Percentiles rank a stretch among this genome's conserved stretches.
phyloP scores from a whole-genome alignment of 2,888 invertebrate species.

The Pantelozetes paolii region DNA sequence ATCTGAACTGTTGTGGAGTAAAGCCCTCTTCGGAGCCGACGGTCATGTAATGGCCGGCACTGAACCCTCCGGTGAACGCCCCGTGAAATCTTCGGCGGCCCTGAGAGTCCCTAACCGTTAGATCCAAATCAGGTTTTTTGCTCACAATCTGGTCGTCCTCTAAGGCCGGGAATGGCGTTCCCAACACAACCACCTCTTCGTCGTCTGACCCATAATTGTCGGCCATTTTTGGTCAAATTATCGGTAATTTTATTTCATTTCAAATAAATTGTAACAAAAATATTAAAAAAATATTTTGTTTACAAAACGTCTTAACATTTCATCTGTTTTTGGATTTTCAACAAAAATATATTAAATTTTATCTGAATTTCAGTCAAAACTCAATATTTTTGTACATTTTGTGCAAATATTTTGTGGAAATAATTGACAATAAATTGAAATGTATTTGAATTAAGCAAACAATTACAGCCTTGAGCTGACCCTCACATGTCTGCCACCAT shows the following conservation, averaged over 20 bases:
- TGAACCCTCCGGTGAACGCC: constrained; percentile 97
- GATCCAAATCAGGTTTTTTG: constrained; percentile 77
- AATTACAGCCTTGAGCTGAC: not conserved
- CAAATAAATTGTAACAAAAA: too few species aligned
- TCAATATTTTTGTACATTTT: too few species aligned
- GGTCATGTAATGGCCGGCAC: constrained; percentile 94
- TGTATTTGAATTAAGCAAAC: too few species aligned
- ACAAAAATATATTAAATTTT: too few species aligned
- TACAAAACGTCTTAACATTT: too few species aligned
- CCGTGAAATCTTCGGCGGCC: constrained; percentile 93
- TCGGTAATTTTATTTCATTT: too few species aligned
- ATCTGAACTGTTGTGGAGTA: constrained; percentile 83
- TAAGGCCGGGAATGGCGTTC: constrained; percentile 72
- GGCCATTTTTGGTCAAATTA: not conserved
- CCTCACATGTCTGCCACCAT: constrained; percentile 32
- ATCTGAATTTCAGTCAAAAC: too few species aligned
- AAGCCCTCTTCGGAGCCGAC: constrained; percentile 90
- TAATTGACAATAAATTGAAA: too few species aligned
- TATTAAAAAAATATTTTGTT: too few species aligned
- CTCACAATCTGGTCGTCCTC: constrained; percentile 77
- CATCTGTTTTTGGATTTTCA: too few species aligned
- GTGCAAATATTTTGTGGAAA: too few species aligned
- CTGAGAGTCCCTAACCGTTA: constrained; percentile 80
- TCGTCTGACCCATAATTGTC: constrained; percentile 41
- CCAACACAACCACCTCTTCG: constrained; percentile 65